Evolutionary conservation across 2,113 vertebrate species (phyloP), one percentile per base, ranked within the genome.

Genomic region (Phyllostomus hastatus): DNA sequence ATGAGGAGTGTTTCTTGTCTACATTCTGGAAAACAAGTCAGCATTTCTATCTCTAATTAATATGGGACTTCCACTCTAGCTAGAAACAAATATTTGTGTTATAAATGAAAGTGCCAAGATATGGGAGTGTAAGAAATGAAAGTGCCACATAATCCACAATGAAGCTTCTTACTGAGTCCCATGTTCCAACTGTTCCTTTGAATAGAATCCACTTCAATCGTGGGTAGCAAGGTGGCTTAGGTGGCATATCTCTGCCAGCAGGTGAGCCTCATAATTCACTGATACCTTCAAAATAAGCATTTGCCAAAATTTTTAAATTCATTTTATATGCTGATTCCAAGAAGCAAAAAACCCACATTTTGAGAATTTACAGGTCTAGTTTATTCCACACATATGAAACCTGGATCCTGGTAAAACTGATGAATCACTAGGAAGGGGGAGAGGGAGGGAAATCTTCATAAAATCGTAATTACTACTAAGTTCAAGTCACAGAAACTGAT

Each of bases 51-150:
- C 57, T 90, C 59, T 97, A 92, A 96, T 96, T 97, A 97, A 95
- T 19, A 78, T 22, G 41, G 35, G 92, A 82, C 54, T 72, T 50
- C 17, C 48, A 72, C 57, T 96, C 54, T 41, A 91, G 67, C 90
- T 54, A 38, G 73, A 88, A 85, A 41, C 95, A 96, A 96, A 96
- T 95, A 96, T 96, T 96, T 97, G 93, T 48, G 67, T 79, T 96
- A 50, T 10, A 92, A 92, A 83, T 94, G 72, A 79, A 94, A 64
- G 4, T 3, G 5, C 28, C 50, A 52, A 52, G 15, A 52, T 52
- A 52, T 17, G 16, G 50, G 4, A 5, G 50, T 52, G 50, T 15
- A 52, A 52, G 16, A 92, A 92, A 86, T 94, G 72, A 79, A 94
- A 64, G 4, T 6, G 5, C 28, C 50, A 16, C 67, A 38, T 31